Evolutionary conservation across 1,140 invertebrate species (phyloP).

Genomic region (Philaenus spumarius): DNA sequence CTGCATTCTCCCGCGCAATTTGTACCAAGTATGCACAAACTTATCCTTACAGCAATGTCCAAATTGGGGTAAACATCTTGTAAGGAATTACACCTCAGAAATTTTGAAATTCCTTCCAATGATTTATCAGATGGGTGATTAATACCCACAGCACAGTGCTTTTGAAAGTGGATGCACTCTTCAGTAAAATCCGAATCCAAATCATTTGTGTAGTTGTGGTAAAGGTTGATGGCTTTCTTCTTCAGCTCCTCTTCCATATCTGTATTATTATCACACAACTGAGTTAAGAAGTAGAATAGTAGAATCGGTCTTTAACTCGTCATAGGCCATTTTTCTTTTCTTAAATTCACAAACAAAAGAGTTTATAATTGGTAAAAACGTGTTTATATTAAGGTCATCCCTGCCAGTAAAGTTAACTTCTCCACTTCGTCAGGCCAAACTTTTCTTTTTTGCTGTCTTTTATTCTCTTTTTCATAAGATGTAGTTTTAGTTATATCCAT

Average conservation of each 20-base stretch:
- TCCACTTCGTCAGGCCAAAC: constrained; percentile 14
- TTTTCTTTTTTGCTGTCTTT: constrained; percentile 21
- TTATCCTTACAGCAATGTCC: constrained; percentile 25
- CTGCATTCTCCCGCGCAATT: too few species aligned
- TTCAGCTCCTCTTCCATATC: constrained; percentile 10
- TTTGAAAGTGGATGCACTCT: too few species aligned
- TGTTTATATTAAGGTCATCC: constrained; percentile 23
- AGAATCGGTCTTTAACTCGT: constrained; percentile 19
- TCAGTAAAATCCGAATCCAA: constrained; percentile 9
- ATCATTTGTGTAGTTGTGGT: constrained; percentile 6
- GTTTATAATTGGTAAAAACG: constrained; percentile 25
- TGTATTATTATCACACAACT: constrained; percentile 18
- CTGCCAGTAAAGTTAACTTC: constrained; percentile 19
- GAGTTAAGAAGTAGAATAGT: constrained; percentile 26
- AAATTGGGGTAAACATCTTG: constrained; percentile 24
- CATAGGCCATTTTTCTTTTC: constrained; percentile 23
- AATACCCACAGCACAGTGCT: constrained; percentile 6
- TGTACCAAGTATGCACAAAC: constrained; percentile 16
- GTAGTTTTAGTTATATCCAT: constrained; percentile 13
- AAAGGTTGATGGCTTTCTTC: not conserved
- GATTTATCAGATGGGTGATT: not conserved
- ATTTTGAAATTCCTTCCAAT: constrained; percentile 9
- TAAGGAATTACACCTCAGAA: constrained; percentile 10
- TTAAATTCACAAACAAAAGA: constrained; percentile 20
- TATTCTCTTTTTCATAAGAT: constrained; percentile 22